Evolutionary conservation across 2,888 invertebrate genomes (phyloP).

Genomic region (Eulithis prunata): DNA sequence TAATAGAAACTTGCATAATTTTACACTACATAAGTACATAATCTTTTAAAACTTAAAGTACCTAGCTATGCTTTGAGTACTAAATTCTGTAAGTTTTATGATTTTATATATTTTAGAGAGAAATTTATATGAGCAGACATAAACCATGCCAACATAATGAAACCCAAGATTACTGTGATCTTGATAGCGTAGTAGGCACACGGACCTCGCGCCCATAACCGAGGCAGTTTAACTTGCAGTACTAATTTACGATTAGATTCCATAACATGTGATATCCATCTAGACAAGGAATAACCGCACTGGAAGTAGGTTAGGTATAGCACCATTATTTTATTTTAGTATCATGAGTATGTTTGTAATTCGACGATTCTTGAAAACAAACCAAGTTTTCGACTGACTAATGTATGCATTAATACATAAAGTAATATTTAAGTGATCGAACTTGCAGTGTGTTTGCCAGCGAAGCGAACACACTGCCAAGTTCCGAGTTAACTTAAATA

Average conservation of each 20-base stretch:
- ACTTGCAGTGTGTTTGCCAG: constrained; percentile 38
- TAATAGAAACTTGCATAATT: neutral
- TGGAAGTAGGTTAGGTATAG: neutral
- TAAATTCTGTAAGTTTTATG: neutral
- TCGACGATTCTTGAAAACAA: constrained; percentile 21
- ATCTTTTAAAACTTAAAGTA: no score
- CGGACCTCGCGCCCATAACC: constrained; percentile 16
- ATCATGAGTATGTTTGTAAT: no score
- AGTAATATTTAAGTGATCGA: constrained; percentile 39
- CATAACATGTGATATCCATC: constrained; percentile 16
- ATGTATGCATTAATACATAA: constrained; percentile 24
- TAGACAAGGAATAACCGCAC: constrained; percentile 7
- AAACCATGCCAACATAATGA: neutral
- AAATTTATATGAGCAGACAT: neutral
- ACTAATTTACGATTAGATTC: constrained; percentile 20
- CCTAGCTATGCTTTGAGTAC: neutral
- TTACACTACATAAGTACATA: no score
- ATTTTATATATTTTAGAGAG: neutral
- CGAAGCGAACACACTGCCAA: constrained; percentile 44
- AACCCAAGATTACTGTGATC: constrained; percentile 9
- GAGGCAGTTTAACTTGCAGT: constrained; percentile 20
- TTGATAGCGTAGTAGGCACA: constrained; percentile 18
- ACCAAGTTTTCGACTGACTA: constrained; percentile 25
- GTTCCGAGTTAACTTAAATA: constrained; percentile 41
- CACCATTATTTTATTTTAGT: neutral